Conservation (phyloP, 1,140 invertebrate species). For the Megalopta genalis region DNA sequence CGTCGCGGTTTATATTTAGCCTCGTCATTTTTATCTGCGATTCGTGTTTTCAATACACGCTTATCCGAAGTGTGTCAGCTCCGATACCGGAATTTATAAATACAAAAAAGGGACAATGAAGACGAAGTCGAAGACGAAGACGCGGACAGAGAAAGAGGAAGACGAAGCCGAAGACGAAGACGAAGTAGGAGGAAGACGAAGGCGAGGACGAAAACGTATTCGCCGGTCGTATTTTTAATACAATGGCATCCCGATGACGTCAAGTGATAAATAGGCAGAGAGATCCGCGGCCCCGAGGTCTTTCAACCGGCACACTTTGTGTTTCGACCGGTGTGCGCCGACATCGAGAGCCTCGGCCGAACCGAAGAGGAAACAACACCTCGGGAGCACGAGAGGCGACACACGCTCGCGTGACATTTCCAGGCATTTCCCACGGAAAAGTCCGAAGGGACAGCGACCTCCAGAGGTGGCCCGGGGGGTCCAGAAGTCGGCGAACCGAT, state of each 20-base stretch:
- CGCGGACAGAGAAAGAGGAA: too few relatives aligned
- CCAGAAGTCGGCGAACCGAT: background rate
- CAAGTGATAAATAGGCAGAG: constrained; percentile 27
- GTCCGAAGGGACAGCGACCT: too few relatives aligned
- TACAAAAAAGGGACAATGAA: constrained; percentile 31
- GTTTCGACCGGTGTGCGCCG: too few relatives aligned
- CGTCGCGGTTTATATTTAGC: background rate
- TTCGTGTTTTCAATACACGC: constrained; percentile 18
- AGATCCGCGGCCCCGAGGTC: constrained; percentile 17
- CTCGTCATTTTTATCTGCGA: constrained; percentile 31
- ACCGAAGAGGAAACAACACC: too few relatives aligned
- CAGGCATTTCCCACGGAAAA: too few relatives aligned
- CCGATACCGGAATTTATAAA: constrained; percentile 29
- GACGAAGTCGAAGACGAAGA: background rate
- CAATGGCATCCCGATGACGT: constrained; percentile 34
- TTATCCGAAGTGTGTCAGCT: constrained; percentile 36
- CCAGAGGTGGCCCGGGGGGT: background rate
- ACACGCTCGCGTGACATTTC: too few relatives aligned
- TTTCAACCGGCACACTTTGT: constrained; percentile 49
- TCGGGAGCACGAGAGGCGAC: too few relatives aligned
- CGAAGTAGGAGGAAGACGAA: too few relatives aligned
- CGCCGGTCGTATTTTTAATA: constrained; percentile 45
- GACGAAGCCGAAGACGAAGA: too few relatives aligned
- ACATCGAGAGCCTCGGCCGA: too few relatives aligned
- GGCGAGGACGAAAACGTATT: constrained; percentile 3